phyloP scores from a whole-genome alignment of 2,113 vertebrate genomes.

The Pan troglodytes region NHGRI_mPanTro3-v2.1_pri NC_072408.2:29963001-29963500 shows the following conservation, averaged over 20 bases:
- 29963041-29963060: neutral
- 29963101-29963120: neutral
- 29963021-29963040: neutral
- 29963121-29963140: neutral
- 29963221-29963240: conserved; percentile 6
- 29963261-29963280: neutral
- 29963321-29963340: neutral
- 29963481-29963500: neutral
- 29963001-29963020: neutral
- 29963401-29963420: neutral
- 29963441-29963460: neutral
- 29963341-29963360: neutral
- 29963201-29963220: neutral
- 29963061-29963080: neutral
- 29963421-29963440: neutral
- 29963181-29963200: neutral
- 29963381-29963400: neutral
- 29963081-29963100: neutral
- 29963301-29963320: neutral
- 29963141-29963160: neutral
- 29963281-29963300: neutral
- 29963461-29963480: neutral
- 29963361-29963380: neutral
- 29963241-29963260: neutral
- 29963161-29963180: neutral